phyloP scores from a whole-genome alignment of 2,888 invertebrate species.

The Aphodius granarius region DNA sequence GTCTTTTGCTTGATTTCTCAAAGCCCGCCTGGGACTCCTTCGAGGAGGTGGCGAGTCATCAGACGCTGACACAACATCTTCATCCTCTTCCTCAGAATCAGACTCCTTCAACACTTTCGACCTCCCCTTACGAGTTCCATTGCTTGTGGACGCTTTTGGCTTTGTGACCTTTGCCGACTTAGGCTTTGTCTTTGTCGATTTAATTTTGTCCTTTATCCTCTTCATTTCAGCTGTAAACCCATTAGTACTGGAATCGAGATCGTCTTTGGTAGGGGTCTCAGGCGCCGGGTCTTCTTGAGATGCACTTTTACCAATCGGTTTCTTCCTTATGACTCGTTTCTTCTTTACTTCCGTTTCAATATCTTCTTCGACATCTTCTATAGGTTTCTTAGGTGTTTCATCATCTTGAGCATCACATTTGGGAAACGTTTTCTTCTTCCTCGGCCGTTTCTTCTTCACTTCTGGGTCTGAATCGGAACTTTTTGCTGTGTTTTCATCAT shows the following conservation, averaged over 20 bases:
- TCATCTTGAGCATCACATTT: constrained; percentile 1
- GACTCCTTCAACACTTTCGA: neutral
- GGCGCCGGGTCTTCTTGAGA: neutral
- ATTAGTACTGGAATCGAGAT: neutral
- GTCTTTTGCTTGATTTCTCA: neutral
- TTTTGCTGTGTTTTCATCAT: constrained; percentile 10
- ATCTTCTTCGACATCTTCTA: neutral
- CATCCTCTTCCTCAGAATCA: neutral
- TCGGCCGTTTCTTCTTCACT: neutral
- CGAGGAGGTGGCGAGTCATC: neutral
- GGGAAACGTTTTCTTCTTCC: neutral
- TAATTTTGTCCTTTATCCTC: constrained; percentile 29
- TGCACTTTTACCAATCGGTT: neutral
- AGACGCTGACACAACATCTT: neutral
- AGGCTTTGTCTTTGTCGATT: constrained; percentile 20
- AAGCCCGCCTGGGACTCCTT: neutral
- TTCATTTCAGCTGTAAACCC: constrained; percentile 33
- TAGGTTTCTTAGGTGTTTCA: neutral
- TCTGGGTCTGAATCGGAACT: neutral
- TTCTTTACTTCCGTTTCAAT: too few species aligned
- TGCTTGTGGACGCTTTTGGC: neutral
- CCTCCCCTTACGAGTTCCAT: neutral
- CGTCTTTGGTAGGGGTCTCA: neutral
- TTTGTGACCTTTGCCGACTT: neutral
- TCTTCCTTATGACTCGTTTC: too few species aligned